Percentiles rank a stretch among this genome's conserved stretches.
Conservation (phyloP, 2,888 invertebrate species). For the Hoplodrina ambigua region DNA sequence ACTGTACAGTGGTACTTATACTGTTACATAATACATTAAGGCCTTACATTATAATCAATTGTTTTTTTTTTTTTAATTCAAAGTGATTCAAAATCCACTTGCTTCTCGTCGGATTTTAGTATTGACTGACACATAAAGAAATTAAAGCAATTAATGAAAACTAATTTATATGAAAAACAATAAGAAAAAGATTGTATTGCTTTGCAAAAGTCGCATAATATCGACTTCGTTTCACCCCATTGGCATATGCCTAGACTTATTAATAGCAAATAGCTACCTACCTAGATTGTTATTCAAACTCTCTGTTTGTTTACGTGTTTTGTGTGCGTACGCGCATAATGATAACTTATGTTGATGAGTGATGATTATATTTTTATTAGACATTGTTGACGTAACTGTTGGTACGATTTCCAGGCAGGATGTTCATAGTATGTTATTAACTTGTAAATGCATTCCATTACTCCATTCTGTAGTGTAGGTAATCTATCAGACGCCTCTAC, state of each 20-base stretch:
- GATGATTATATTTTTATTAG: conserved; percentile 12
- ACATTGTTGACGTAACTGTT: conserved; percentile 31
- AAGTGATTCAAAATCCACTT: too few species aligned
- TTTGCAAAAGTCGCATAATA: background rate
- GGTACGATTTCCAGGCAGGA: conserved; percentile 8
- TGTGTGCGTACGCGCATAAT: conserved; percentile 17
- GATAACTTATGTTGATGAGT: conserved; percentile 23
- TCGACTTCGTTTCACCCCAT: background rate
- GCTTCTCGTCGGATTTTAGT: background rate
- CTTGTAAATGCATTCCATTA: conserved; percentile 6
- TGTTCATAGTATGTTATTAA: conserved; percentile 30
- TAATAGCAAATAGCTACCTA: background rate
- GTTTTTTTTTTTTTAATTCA: too few species aligned
- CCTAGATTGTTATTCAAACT: conserved; percentile 19
- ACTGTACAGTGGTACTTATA: too few species aligned
- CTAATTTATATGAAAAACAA: too few species aligned
- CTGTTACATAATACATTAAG: too few species aligned
- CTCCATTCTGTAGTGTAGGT: background rate
- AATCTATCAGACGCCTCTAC: conserved; percentile 30
- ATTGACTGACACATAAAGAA: background rate
- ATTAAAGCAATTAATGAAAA: background rate
- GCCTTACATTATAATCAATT: too few species aligned
- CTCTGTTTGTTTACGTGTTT: conserved; percentile 19
- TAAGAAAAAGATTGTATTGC: background rate
- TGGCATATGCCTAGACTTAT: too few species aligned